Base-by-base conservation (phyloP, 2,888 invertebrate species). In the Phalera bucephala region DNA sequence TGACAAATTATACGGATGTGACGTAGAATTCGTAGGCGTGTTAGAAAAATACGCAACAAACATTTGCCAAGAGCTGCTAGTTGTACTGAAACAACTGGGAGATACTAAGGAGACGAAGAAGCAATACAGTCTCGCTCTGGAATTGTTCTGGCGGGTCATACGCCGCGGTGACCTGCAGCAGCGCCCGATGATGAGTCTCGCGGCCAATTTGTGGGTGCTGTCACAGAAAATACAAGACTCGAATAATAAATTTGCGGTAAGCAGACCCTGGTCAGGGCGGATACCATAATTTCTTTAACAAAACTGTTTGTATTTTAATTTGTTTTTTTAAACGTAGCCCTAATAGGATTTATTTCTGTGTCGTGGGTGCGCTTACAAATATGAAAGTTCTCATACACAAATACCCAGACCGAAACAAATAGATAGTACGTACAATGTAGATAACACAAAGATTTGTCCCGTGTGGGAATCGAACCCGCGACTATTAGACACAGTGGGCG, bases 1-100 rank as follows among this genome's bases (percentile, higher is more conserved):
- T 73, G 98, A 99, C 78, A 92, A 94, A 38, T 84, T 99, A 23
- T 99, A 98, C 72, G 98, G 98, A 4, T 93, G 94, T 7, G 97
- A 98, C 82, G 92, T 93, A 8, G 96, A 97, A 79, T 98, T 97
- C 73, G 86, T 97, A 31, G 84, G 89, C 1, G 96, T 96, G 77
- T 91, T 98, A 1, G 94, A 96, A 63, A 93, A 92, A 66, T 93
- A 96, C 70, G 94, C 94, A 46, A 92, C 93, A 0, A 93, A 94
- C 49, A 90, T 97, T 34, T 89, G 97, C 21, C 94, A 95, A 54
- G 95, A 96, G 77, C 87, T 97, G 42, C 76, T 97, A 3, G 82
- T 89, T 1, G 92, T 93, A 45, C 77, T 96, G 13, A 94, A 94
- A 74, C 82, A 92, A 15, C 85, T 97, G 5, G 94, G 95, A 27